Evolutionary conservation across 2,888 invertebrate species (phyloP).

Genomic region (Nomada lathburiana): DNA sequence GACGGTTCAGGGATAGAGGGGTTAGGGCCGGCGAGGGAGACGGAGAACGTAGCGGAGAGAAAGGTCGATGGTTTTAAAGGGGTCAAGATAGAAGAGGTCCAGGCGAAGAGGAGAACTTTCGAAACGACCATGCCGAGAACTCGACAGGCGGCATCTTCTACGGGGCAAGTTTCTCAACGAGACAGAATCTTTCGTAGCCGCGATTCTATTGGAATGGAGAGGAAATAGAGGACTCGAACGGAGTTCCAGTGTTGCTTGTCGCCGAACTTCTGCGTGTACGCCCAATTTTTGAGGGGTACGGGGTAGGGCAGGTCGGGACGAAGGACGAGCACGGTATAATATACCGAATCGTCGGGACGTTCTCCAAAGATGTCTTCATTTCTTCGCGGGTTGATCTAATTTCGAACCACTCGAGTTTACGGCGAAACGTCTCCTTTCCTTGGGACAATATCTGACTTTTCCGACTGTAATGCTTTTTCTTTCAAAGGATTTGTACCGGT

Average conservation of each 20-base stretch:
- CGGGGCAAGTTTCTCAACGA: conserved; percentile 68
- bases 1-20: conserved; percentile 18
- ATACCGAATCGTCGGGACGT: conserved; percentile 20
- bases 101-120: conserved; percentile 66
- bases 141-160: conserved; percentile 61
- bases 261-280: conserved; percentile 37
- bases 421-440: neutral
- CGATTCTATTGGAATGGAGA: conserved; percentile 42
- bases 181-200: conserved; percentile 65
- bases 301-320: neutral
- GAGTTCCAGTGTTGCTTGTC: conserved; percentile 44
- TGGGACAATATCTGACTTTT: neutral
- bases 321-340: conserved; percentile 32
- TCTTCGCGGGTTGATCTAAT: conserved; percentile 21
- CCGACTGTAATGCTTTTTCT: neutral
- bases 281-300: conserved; percentile 39
- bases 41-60: conserved; percentile 2
- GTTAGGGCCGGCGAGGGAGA: conserved; percentile 10
- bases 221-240: conserved; percentile 19
- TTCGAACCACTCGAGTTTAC: conserved; percentile 11
- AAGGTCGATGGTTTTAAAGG: conserved; percentile 24
- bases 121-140: conserved; percentile 41
- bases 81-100: conserved; percentile 41
- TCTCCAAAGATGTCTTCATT: conserved; percentile 19
- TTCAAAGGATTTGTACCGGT: neutral